phyloP scores from a whole-genome alignment of 2,113 vertebrate genomes.

The Ictidomys tridecemlineatus region DNA sequence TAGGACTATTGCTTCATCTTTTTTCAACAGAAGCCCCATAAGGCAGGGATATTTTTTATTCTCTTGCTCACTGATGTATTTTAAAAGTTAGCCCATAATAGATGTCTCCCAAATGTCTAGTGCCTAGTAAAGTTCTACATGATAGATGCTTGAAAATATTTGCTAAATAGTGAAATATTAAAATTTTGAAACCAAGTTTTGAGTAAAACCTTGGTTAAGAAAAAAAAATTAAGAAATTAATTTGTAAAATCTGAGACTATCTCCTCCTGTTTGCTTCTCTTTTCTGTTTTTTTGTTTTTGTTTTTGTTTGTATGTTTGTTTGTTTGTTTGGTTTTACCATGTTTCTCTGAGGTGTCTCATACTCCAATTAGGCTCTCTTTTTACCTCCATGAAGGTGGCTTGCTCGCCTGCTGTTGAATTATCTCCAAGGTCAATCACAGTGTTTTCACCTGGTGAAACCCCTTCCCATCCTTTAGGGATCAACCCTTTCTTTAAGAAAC shows the following conservation, averaged over 20 bases:
- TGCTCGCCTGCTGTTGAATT: neutral
- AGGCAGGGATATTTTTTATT: neutral
- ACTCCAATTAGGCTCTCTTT: neutral
- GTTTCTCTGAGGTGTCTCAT: neutral
- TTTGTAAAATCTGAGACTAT: neutral
- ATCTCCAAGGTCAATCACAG: neutral
- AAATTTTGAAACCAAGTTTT: neutral
- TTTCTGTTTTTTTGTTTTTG: neutral
- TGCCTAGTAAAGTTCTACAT: neutral
- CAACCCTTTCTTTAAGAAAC: neutral
- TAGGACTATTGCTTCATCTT: neutral
- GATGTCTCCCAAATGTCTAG: neutral
- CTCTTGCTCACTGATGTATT: neutral
- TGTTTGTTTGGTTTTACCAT: neutral
- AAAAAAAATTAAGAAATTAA: neutral
- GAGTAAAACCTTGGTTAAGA: neutral
- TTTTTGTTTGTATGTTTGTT: too few relatives aligned
- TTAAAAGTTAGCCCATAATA: neutral
- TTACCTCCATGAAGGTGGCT: neutral
- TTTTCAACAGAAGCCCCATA: neutral
- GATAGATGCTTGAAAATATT: neutral
- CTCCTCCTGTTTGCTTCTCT: neutral
- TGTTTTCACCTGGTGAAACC: neutral
- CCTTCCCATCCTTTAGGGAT: neutral
- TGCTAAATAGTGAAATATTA: neutral